Conservation (phyloP, 2,113 vertebrate species). For the human region DNA sequence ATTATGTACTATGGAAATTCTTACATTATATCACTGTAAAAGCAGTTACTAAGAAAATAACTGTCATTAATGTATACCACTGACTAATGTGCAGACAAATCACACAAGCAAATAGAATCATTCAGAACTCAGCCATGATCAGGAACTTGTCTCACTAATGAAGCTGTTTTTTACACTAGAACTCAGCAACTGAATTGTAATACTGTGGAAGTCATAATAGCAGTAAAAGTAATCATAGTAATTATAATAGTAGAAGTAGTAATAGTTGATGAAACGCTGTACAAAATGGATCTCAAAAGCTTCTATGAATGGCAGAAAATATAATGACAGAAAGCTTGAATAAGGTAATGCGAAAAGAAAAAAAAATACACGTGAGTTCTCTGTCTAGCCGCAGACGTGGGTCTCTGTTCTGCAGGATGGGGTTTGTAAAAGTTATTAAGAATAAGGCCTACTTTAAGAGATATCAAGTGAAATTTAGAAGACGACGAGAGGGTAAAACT, state of each 20-base stretch:
- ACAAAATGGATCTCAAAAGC: not conserved
- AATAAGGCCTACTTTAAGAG: too few species aligned
- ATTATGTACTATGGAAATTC: not conserved
- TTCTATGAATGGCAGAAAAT: not conserved
- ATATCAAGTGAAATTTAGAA: too few species aligned
- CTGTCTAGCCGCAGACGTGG: too few species aligned
- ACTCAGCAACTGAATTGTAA: not conserved
- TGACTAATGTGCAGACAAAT: not conserved
- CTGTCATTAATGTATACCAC: not conserved
- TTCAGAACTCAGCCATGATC: not conserved
- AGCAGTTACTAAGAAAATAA: slow-evolving; percentile 1
- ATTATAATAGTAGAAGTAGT: not conserved
- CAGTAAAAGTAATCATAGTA: not conserved
- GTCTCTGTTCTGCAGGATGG: too few species aligned
- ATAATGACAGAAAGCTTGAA: not conserved
- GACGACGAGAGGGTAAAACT: too few species aligned
- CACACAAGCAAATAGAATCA: not conserved
- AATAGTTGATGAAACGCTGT: not conserved
- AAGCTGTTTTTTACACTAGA: not conserved
- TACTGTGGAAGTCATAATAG: not conserved
- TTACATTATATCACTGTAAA: not conserved
- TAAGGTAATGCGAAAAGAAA: not conserved
- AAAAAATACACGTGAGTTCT: not conserved
- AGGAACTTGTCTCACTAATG: not conserved
- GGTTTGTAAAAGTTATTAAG: too few species aligned